phyloP scores from a whole-genome alignment of 1,140 invertebrate genomes.

The Hypsibius dujardini region DNA sequence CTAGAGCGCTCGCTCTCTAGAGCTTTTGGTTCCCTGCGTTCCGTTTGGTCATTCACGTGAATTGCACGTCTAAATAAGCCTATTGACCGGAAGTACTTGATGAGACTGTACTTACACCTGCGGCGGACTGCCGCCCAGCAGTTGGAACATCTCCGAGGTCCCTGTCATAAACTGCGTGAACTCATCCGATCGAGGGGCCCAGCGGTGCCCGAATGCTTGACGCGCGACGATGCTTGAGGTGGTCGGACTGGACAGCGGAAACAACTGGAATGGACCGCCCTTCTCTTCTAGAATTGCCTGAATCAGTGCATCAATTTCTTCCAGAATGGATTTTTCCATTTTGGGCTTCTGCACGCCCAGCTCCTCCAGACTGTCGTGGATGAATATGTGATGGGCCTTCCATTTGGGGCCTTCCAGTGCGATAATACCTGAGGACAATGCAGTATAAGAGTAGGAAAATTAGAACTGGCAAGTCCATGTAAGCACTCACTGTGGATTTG shows the following conservation, averaged over 20 bases:
- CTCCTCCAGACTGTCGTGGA: background rate
- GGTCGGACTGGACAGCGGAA: background rate
- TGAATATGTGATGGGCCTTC: background rate
- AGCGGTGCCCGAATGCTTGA: background rate
- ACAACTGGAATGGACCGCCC: background rate
- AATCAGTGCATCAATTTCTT: background rate
- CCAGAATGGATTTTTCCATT: constrained; percentile 5
- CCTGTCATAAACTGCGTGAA: background rate
- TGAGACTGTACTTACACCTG: no score
- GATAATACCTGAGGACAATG: background rate
- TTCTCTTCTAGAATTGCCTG: background rate
- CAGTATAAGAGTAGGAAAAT: no score
- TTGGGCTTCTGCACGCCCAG: background rate
- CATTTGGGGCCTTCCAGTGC: constrained; percentile 1
- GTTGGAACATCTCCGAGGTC: background rate
- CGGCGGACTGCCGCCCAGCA: no score
- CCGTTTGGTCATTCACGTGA: no score
- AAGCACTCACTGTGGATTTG: no score
- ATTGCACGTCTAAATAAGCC: no score
- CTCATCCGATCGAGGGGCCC: background rate
- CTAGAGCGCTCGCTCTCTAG: no score
- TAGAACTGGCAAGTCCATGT: no score
- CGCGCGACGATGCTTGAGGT: background rate
- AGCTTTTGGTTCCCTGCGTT: no score
- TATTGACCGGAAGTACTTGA: no score